Conservation (phyloP, 2,113 vertebrate species). For the Bettongia penicillata region DNA sequence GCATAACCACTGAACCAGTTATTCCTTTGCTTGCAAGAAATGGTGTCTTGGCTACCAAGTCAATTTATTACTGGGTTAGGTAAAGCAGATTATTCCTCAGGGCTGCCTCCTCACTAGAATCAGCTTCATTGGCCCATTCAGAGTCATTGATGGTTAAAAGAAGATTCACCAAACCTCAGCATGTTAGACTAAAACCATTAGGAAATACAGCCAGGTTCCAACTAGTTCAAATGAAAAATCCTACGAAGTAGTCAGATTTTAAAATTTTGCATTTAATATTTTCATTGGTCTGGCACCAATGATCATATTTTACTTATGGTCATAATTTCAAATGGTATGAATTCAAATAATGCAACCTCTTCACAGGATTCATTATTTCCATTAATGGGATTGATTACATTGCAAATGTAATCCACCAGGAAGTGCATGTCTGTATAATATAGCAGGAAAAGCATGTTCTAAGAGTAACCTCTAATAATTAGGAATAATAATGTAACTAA, state of each 20-base stretch:
- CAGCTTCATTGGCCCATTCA: too few relatives aligned
- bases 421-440: neutral
- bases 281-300: neutral
- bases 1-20: too few relatives aligned
- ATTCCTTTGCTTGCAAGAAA: too few relatives aligned
- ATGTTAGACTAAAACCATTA: neutral
- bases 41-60: too few relatives aligned
- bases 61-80: too few relatives aligned
- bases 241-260: neutral
- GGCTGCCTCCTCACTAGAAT: too few relatives aligned
- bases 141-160: neutral
- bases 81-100: too few relatives aligned
- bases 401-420: neutral
- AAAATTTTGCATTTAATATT: neutral
- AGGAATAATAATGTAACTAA: neutral
- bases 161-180: neutral
- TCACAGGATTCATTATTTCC: neutral
- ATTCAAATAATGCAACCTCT: neutral
- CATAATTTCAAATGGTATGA: neutral
- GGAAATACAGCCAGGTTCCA: neutral
- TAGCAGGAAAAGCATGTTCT: neutral
- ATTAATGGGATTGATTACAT: neutral
- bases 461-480: neutral
- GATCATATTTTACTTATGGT: neutral
- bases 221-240: neutral